Evolutionary conservation across 2,797 vertebrate species (phyloP).

Genomic region (Sebastes minor): DNA sequence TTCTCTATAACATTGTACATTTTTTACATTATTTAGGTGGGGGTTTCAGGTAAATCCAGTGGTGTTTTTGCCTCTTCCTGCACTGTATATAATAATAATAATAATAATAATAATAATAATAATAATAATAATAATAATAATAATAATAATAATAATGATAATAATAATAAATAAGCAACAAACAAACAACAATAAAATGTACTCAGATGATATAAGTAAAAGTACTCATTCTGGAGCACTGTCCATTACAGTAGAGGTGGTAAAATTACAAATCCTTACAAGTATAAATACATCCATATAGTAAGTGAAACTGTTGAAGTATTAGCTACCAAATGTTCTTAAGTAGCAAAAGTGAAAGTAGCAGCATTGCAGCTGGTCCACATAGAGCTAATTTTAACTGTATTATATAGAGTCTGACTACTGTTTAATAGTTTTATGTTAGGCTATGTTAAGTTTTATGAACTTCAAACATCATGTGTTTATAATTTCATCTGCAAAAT

Average conservation of each 20-base stretch:
- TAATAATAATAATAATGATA: no score
- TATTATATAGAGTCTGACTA: not conserved
- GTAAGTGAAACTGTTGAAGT: not conserved
- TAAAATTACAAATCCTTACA: not conserved
- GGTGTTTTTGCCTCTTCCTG: no score
- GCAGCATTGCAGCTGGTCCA: not conserved
- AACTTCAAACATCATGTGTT: not conserved
- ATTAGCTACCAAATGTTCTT: not conserved
- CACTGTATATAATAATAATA: no score
- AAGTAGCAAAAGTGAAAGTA: not conserved
- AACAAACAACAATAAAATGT: not conserved
- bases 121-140: no score
- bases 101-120: no score
- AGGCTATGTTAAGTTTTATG: not conserved
- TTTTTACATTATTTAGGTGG: no score
- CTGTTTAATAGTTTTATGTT: not conserved
- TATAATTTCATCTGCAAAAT: not conserved
- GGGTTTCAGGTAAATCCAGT: no score
- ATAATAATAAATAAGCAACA: no score
- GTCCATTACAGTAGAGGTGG: not conserved
- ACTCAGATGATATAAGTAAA: not conserved
- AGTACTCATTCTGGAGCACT: not conserved
- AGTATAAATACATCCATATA: not conserved
- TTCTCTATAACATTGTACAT: no score
- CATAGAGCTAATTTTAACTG: not conserved